Conservation (phyloP, 2,113 vertebrate species). For the Polyodon spathula region DNA sequence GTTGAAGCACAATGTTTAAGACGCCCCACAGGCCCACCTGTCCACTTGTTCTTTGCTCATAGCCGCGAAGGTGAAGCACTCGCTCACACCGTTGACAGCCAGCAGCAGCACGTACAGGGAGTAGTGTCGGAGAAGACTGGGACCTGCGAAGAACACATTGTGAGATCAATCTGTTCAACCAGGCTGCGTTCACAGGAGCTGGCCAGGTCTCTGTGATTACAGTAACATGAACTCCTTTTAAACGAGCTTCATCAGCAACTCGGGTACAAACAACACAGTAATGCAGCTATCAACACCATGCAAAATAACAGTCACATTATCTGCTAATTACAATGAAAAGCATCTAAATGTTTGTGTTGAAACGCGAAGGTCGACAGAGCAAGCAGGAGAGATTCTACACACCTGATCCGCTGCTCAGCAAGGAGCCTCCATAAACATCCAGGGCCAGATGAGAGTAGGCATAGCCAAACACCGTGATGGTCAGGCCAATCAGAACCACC, state of each 20-base stretch:
- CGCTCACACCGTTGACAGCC: constrained; percentile 84
- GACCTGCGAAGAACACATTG: constrained; percentile 55
- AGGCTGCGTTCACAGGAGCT: too few species aligned
- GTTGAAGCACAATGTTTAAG: too few species aligned
- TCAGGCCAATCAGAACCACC: constrained; percentile 79
- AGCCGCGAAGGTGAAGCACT: constrained; percentile 88
- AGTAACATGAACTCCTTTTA: too few species aligned
- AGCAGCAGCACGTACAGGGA: constrained; percentile 84
- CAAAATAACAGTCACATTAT: too few species aligned
- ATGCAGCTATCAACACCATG: neutral
- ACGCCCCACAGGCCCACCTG: constrained; percentile 71
- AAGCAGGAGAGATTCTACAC: constrained; percentile 3
- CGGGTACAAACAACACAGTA: neutral
- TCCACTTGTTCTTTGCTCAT: constrained; percentile 92
- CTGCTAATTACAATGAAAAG: too few species aligned
- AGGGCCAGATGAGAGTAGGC: constrained; percentile 85
- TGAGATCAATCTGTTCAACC: too few species aligned
- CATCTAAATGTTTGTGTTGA: too few species aligned
- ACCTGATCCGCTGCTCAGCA: constrained; percentile 80
- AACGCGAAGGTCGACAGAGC: too few species aligned
- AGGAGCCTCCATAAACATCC: constrained; percentile 83
- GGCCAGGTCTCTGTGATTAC: too few species aligned
- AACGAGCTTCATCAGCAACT: too few species aligned
- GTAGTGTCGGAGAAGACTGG: constrained; percentile 73
- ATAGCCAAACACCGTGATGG: constrained; percentile 83